Base-by-base conservation (phyloP, 2,113 vertebrate species). In the Nothoprocta perdicaria region DNA sequence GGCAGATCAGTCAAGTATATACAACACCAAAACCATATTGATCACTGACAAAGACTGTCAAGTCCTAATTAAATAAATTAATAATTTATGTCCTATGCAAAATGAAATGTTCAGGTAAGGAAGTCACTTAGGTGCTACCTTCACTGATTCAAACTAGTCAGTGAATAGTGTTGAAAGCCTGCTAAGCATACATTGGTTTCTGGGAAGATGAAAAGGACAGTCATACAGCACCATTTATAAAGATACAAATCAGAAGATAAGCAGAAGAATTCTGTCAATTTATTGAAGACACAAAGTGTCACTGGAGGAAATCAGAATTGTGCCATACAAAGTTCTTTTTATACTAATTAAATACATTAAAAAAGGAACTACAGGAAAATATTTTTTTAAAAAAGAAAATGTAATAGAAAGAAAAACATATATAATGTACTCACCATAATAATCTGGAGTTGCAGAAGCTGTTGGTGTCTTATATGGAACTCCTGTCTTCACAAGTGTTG, bases 381-480 rank as follows among this genome's bases (percentile, higher is more conserved):
- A 4, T n/a, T 66, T 9, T 22, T 24, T 18, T 21, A 15, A 50
- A 2, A 2, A 10, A 17, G 31, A 29, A 48, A 48, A 48, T 23
- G 21, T 11, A 22, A 48, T 48, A 23, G 0, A 72, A 81, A 58
- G 16, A 66, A 35, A 5, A 41, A 27, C 1, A 74, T 29, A 57
- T 58, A 7, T 53, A 57, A 63, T 57, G 87, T 78, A 48, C 97
- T 97, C 60, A 98, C 98, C 96, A 41, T 96, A 77, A 55, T 98
- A 96, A 27, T 97, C 98, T 73, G 94, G 96, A 23, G 97, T 97
- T 88, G 97, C 95, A 85, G 97, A 95, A 92, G 66, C 97, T 58
- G 98, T 98, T 50, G 98, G 98, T 3, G 75, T 81, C 93, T 96
- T 98, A 89, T 89, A 93, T 22, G 95, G 77, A 0, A 48, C 91